These are phyloP conservation scores for Watersipora subatra DNA, from an alignment of 1,140 invertebrate genomes.

Conservation along the genomic window DNA sequence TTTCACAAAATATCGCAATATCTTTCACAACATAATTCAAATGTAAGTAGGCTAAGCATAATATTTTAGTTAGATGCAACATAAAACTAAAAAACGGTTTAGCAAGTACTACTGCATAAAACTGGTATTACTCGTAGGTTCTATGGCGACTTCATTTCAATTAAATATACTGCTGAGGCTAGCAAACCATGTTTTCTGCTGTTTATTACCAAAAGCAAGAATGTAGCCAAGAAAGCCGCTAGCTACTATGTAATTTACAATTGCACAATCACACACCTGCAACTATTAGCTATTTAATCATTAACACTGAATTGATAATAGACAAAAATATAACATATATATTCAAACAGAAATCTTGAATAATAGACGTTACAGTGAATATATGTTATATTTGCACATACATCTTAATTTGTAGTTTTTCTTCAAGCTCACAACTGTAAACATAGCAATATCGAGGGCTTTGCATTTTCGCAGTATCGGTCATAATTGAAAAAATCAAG, in stretches of 20 bases:
- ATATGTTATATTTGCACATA: constrained; percentile 44
- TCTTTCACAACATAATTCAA: too few species aligned
- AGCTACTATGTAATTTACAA: not conserved
- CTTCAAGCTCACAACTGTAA: constrained; percentile 76
- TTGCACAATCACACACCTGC: not conserved
- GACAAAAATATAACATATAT: not conserved
- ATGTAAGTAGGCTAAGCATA: too few species aligned
- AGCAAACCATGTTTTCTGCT: too few species aligned
- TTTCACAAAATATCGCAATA: too few species aligned
- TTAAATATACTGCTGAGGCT: too few species aligned
- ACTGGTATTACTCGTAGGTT: too few species aligned
- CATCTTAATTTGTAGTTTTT: constrained; percentile 83
- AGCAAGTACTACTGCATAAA: too few species aligned
- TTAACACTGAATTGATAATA: not conserved
- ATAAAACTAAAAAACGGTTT: too few species aligned
- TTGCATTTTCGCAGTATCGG: not conserved
- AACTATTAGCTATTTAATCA: not conserved
- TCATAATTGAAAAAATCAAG: constrained; percentile 3
- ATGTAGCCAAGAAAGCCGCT: too few species aligned
- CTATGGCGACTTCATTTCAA: too few species aligned
- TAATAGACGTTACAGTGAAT: not conserved
- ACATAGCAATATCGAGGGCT: constrained; percentile 45
- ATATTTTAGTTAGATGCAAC: too few species aligned
- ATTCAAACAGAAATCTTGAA: not conserved
- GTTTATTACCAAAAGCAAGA: too few species aligned